These are phyloP conservation scores for Cantharis nigra DNA, from an alignment of 2,888 invertebrate genomes.

Conservation along the genomic window DNA sequence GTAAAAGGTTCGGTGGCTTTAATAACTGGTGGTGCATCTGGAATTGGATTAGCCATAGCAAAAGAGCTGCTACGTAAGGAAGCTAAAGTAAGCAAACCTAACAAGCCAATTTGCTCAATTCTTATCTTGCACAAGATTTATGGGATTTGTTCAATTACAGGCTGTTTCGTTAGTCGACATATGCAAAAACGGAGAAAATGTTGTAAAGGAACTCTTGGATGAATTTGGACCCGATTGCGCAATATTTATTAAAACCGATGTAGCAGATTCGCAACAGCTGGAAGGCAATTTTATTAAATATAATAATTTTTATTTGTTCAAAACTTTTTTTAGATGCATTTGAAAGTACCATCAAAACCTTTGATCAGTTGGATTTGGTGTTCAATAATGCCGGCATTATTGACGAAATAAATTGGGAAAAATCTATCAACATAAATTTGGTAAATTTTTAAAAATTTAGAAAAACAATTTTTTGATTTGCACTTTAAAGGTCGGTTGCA, in stretches of 20 bases:
- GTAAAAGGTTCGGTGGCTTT: background rate
- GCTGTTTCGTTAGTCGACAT: conserved; percentile 46
- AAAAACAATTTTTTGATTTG: background rate
- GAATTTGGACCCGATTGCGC: conserved; percentile 70
- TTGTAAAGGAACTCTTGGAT: conserved; percentile 63
- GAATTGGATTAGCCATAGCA: background rate
- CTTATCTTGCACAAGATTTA: too few species aligned
- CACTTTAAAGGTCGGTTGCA: background rate
- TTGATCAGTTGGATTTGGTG: background rate
- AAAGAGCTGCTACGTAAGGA: background rate
- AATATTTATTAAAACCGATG: conserved; percentile 71
- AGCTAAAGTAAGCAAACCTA: background rate
- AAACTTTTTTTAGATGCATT: background rate
- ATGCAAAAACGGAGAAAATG: conserved; percentile 60
- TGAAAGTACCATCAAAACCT: background rate
- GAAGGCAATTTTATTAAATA: conserved; percentile 59
- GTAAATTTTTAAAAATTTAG: background rate
- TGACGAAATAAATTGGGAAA: background rate
- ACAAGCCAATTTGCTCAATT: too few species aligned
- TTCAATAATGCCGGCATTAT: background rate
- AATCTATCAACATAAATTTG: background rate
- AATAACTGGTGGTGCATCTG: background rate
- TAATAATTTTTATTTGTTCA: background rate
- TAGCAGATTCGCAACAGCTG: conserved; percentile 72
- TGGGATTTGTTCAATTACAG: conserved; percentile 28